Conservation (phyloP, 2,888 invertebrate species). For the Galerucella nymphaeae region DNA sequence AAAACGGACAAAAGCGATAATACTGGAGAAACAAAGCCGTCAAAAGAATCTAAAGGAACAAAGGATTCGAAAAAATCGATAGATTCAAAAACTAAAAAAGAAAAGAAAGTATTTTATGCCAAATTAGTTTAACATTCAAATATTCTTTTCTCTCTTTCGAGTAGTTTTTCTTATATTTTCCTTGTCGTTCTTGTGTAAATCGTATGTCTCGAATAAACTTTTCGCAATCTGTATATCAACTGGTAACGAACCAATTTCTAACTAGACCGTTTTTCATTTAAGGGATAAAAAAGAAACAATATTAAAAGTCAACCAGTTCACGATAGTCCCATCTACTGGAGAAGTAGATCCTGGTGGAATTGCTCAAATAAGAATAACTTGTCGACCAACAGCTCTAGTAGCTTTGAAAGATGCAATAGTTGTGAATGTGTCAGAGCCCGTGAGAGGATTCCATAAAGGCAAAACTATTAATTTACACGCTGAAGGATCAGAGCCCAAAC, state of each 20-base stretch:
- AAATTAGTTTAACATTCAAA: background rate
- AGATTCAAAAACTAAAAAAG: background rate
- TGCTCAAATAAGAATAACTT: conserved; percentile 59
- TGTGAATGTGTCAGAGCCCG: conserved; percentile 62
- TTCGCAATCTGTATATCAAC: too few relatives aligned
- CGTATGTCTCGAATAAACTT: too few relatives aligned
- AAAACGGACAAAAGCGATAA: conserved; percentile 39
- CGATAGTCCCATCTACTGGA: conserved; percentile 59
- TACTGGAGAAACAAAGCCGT: conserved; percentile 20
- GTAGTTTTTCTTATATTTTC: too few relatives aligned
- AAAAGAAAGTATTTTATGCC: background rate
- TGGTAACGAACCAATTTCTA: too few relatives aligned
- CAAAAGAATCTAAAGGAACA: conserved; percentile 37
- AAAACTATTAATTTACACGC: conserved; percentile 67
- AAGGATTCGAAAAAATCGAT: conserved; percentile 31
- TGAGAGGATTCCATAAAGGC: conserved; percentile 67
- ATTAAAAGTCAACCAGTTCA: conserved; percentile 61
- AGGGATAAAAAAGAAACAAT: conserved; percentile 44
- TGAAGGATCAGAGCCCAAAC: conserved; percentile 69
- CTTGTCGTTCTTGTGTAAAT: too few relatives aligned
- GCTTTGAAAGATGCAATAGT: conserved; percentile 59
- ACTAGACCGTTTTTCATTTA: background rate
- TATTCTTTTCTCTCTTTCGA: too few relatives aligned
- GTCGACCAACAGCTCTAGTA: conserved; percentile 58
- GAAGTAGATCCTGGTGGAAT: conserved; percentile 57